Percentiles rank a stretch among this genome's conserved stretches.
Evolutionary conservation across 2,797 vertebrate species (phyloP).

Genomic region (Myotis daubentonii): DNA sequence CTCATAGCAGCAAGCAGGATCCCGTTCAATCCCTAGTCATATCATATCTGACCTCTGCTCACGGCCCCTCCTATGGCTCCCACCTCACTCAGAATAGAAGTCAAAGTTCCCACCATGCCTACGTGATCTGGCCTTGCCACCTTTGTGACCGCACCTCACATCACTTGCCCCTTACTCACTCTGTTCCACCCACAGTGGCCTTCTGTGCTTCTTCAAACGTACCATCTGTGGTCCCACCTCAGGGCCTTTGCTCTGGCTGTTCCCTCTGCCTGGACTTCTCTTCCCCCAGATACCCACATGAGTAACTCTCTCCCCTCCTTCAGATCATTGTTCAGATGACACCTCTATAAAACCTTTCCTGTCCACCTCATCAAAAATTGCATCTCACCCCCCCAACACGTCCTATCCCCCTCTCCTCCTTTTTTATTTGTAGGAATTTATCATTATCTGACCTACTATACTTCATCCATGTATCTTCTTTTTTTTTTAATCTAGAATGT

Average conservation of each 20-base stretch:
- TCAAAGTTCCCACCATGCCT: neutral
- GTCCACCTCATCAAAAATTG: constrained; percentile 20
- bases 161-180: neutral
- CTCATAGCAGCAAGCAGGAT: neutral
- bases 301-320: neutral
- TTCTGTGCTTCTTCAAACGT: neutral
- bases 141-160: neutral
- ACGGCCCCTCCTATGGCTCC: neutral
- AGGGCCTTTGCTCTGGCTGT: neutral
- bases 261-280: constrained; percentile 41
- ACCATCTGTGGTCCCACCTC: neutral
- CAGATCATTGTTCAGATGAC: constrained; percentile 24
- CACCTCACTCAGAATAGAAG: constrained; percentile 28
- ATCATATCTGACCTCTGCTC: neutral
- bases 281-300: neutral
- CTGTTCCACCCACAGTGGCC: neutral
- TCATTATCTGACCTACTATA: neutral
- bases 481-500: constrained; percentile 40
- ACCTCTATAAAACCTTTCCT: neutral
- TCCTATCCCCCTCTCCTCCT: neutral
- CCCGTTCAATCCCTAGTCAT: neutral
- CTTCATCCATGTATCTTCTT: constrained; percentile 15
- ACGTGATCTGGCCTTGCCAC: neutral
- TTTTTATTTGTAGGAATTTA: constrained; percentile 52
- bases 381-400: neutral